phyloP scores from a whole-genome alignment of 2,888 invertebrate genomes.

The Harpagoxenus sublaevis region DNA sequence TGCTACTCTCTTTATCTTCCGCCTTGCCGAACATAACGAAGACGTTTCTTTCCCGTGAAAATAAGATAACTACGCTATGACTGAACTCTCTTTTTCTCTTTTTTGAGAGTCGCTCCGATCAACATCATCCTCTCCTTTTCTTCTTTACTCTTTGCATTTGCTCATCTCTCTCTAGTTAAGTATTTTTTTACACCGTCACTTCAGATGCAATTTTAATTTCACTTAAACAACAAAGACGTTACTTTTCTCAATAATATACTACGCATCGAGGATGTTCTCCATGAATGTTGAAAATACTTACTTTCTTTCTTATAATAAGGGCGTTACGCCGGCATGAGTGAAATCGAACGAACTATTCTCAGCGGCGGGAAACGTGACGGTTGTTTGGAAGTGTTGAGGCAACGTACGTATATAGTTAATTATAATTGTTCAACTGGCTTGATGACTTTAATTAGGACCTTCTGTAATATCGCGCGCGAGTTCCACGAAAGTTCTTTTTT shows the following conservation, averaged over 20 bases:
- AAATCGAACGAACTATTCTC: slow-evolving; percentile 46
- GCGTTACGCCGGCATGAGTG: slow-evolving; percentile 57
- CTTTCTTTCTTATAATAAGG: slow-evolving; percentile 18
- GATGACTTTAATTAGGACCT: slow-evolving; percentile 80
- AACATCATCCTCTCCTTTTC: not conserved
- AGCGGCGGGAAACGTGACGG: slow-evolving; percentile 37
- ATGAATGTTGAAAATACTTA: not conserved
- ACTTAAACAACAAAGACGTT: not conserved
- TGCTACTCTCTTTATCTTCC: slow-evolving; percentile 32
- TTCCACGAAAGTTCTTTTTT: slow-evolving; percentile 39
- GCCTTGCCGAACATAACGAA: slow-evolving; percentile 49
- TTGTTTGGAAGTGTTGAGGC: slow-evolving; percentile 64
- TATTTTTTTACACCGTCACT: not conserved
- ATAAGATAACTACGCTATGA: not conserved
- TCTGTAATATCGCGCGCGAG: slow-evolving; percentile 72
- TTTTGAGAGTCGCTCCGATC: not conserved
- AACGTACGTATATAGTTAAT: slow-evolving; percentile 76
- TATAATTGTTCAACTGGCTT: slow-evolving; percentile 82
- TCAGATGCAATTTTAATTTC: not conserved
- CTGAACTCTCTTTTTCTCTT: slow-evolving; percentile 7
- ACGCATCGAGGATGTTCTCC: not conserved
- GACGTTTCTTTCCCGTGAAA: slow-evolving; percentile 38
- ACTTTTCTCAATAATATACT: not conserved
- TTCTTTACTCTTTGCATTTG: not conserved
- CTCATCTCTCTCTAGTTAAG: slow-evolving; percentile 19